Percentiles rank a stretch among this genome's conserved stretches.
phyloP scores from a whole-genome alignment of 2,797 vertebrate genomes.

The Tolypeutes matacus region DNA sequence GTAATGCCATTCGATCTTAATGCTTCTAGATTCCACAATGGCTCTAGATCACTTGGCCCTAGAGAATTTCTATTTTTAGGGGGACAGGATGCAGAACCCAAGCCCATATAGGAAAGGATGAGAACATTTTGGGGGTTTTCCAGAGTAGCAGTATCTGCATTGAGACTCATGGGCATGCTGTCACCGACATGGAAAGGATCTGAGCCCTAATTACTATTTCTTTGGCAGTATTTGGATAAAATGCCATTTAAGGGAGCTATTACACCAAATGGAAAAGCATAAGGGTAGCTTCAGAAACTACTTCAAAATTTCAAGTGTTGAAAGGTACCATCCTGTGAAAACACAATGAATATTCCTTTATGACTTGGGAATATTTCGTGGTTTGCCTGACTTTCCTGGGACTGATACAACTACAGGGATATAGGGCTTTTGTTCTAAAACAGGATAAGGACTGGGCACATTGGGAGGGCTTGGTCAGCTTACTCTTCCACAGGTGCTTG shows the following conservation, averaged over 20 bases:
- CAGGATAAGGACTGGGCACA: neutral
- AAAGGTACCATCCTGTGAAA: neutral
- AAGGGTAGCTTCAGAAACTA: neutral
- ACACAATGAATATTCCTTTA: neutral
- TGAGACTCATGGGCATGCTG: neutral
- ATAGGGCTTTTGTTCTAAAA: neutral
- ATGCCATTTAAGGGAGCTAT: neutral
- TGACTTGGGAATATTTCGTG: neutral
- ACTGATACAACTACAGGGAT: neutral
- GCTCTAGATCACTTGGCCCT: neutral
- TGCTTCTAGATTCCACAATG: neutral
- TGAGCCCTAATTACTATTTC: neutral
- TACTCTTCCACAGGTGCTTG: neutral
- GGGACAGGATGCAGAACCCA: neutral
- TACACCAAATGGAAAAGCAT: neutral
- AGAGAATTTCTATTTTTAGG: neutral
- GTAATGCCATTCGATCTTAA: neutral
- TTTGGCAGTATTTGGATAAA: neutral
- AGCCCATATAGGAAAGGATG: neutral
- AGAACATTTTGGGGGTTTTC: neutral
- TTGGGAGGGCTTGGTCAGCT: neutral
- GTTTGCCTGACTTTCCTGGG: neutral
- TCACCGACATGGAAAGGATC: neutral
- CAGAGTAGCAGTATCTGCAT: neutral
- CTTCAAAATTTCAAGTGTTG: neutral